Percentiles rank a stretch among this genome's conserved stretches.
Conservation (phyloP, 2,888 invertebrate species). For the Apocheima hispidaria region DNA sequence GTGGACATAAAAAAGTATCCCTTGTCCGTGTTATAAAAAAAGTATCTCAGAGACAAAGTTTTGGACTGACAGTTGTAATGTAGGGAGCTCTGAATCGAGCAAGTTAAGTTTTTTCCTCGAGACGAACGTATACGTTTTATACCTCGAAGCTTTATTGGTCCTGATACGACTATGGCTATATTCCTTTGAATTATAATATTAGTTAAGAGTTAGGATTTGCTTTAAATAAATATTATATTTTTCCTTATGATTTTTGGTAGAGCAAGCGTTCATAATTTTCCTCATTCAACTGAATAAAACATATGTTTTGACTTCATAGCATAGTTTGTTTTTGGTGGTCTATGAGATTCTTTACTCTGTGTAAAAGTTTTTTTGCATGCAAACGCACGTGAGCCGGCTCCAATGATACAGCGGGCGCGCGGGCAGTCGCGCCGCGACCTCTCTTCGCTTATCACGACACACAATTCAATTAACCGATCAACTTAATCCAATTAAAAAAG, state of each 20-base stretch:
- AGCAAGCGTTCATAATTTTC: not conserved
- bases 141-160: no score
- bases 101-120: no score
- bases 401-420: conserved; percentile 73
- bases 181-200: no score
- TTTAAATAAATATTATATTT: not conserved
- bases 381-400: conserved; percentile 77
- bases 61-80: no score
- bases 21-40: no score
- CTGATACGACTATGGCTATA: no score
- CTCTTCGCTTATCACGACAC: conserved; percentile 76
- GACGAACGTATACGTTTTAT: no score
- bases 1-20: no score
- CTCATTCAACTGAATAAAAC: not conserved
- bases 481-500: conserved; percentile 62
- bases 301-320: not conserved
- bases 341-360: conserved; percentile 68
- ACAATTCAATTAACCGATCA: conserved; percentile 69
- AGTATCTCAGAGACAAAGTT: no score
- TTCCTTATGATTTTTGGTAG: not conserved
- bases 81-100: no score
- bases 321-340: conserved; percentile 50
- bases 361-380: conserved; percentile 78
- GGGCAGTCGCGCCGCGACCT: conserved; percentile 79
- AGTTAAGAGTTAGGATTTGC: not conserved